Conservation (phyloP, 2,888 invertebrate genomes). For the Epinotia brunnichana region DNA sequence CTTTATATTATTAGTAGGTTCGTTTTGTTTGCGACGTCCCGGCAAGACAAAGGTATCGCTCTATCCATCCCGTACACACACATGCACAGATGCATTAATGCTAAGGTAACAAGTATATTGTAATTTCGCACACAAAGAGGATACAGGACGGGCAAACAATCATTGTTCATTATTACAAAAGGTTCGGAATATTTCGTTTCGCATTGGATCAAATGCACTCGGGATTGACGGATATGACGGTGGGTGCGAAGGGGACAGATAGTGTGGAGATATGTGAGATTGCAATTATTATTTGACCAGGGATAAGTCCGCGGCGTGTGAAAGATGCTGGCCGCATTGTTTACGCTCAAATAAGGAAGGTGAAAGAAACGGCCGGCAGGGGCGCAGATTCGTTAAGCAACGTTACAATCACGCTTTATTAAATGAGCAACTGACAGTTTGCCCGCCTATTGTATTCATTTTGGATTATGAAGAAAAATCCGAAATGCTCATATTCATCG, state of each 20-base stretch:
- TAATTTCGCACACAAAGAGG: constrained; percentile 83
- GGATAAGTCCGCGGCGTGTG: constrained; percentile 82
- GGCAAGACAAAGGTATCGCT: constrained; percentile 82
- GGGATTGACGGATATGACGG: constrained; percentile 71
- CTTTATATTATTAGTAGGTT: constrained; percentile 81
- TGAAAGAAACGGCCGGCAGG: constrained; percentile 73
- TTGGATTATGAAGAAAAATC: constrained; percentile 48
- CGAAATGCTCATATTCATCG: constrained; percentile 42
- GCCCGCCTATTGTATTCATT: constrained; percentile 55
- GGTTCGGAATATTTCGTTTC: constrained; percentile 82
- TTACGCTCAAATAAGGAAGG: constrained; percentile 82
- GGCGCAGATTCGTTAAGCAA: constrained; percentile 69
- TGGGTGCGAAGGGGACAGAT: constrained; percentile 69
- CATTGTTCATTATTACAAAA: constrained; percentile 84
- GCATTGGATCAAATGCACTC: constrained; percentile 81
- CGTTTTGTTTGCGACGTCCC: constrained; percentile 82
- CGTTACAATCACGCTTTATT: constrained; percentile 72
- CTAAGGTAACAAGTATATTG: constrained; percentile 82
- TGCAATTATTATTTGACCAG: constrained; percentile 84
- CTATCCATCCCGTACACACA: constrained; percentile 81
- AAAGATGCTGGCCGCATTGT: constrained; percentile 81
- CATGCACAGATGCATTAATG: constrained; percentile 71
- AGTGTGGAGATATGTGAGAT: constrained; percentile 66
- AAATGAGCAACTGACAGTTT: constrained; percentile 60
- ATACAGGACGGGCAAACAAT: constrained; percentile 83